phyloP scores from a whole-genome alignment of 1,140 invertebrate genomes.

The Neodiprion pinetum region DNA sequence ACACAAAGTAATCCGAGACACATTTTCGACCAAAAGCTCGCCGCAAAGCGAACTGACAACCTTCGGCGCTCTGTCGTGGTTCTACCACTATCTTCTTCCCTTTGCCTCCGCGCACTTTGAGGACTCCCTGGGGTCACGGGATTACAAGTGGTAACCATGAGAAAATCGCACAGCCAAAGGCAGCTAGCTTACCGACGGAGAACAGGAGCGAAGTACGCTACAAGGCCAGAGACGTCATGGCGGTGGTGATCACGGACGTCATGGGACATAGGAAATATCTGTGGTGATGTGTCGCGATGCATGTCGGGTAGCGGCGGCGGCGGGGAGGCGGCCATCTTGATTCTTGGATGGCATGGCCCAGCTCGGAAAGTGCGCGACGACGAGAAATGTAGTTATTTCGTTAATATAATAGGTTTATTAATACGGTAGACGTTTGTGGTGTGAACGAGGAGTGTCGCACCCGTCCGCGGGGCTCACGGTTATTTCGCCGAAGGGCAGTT shows the following conservation, averaged over 20 bases:
- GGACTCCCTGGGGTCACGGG: not conserved
- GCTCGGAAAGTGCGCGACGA: constrained; percentile 35
- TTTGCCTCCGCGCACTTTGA: not conserved
- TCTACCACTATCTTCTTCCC: too few species aligned
- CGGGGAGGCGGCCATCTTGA: constrained; percentile 47
- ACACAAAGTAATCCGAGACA: too few species aligned
- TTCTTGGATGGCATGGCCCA: constrained; percentile 56
- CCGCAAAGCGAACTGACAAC: too few species aligned
- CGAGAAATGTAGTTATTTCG: constrained; percentile 26
- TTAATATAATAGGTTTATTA: constrained; percentile 11
- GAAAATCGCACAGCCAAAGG: not conserved
- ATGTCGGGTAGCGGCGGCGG: constrained; percentile 50
- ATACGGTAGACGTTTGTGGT: constrained; percentile 23
- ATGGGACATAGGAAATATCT: not conserved
- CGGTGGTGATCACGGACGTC: too few species aligned
- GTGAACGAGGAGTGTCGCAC: constrained; percentile 37
- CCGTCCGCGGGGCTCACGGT: constrained; percentile 32
- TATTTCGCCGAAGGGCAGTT: constrained; percentile 11
- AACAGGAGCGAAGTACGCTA: not conserved
- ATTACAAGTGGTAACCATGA: not conserved
- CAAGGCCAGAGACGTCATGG: not conserved
- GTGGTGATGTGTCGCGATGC: constrained; percentile 37
- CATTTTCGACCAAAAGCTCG: too few species aligned
- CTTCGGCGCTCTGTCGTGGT: too few species aligned
- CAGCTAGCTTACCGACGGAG: not conserved